phyloP scores from a whole-genome alignment of 2,888 invertebrate genomes.

The Exephanes ischioxanthus region DNA sequence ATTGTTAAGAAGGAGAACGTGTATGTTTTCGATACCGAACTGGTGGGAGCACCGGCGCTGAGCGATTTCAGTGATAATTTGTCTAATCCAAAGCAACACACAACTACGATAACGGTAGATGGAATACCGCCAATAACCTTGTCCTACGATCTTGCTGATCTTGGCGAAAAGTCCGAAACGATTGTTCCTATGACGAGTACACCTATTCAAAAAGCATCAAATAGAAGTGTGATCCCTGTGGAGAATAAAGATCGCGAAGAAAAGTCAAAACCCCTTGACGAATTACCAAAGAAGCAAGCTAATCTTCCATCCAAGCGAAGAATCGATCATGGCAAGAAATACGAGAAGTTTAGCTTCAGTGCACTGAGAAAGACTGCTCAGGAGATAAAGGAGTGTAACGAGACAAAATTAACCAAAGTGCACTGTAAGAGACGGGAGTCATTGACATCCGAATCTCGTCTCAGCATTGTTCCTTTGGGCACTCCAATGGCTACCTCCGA shows the following conservation, averaged over 20 bases:
- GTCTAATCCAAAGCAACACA: constrained; percentile 21
- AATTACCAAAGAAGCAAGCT: constrained; percentile 48
- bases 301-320: constrained; percentile 50
- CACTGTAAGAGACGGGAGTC: neutral
- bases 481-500: neutral
- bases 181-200: constrained; percentile 9
- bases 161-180: neutral
- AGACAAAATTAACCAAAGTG: neutral
- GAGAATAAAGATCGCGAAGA: neutral
- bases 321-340: constrained; percentile 29
- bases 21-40: neutral
- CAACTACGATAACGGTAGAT: constrained; percentile 55
- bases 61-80: constrained; percentile 3
- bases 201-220: neutral
- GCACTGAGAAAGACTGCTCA: constrained; percentile 41
- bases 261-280: neutral
- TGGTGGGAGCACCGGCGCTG: neutral
- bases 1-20: neutral
- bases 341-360: constrained; percentile 67
- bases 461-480: neutral
- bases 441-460: neutral
- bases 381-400: constrained; percentile 26
- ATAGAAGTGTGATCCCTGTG: neutral
- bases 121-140: constrained; percentile 61
- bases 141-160: constrained; percentile 57